phyloP scores from a whole-genome alignment of 2,888 invertebrate species.

The Azorinus chamasolen region DNA sequence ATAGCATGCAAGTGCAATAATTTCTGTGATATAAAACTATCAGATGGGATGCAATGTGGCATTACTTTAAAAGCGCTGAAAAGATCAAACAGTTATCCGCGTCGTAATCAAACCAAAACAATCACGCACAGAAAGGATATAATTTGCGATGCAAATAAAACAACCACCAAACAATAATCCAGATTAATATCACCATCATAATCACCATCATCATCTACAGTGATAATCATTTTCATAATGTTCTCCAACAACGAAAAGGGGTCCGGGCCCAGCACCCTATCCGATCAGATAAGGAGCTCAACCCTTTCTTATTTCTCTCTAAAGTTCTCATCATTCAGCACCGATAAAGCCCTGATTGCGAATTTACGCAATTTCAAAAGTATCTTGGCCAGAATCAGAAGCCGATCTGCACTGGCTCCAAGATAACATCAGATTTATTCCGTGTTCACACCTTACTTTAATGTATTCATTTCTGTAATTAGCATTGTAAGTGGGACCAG shows the following conservation, averaged over 20 bases:
- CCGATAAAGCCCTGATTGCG: background rate
- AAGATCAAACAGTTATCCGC: no score
- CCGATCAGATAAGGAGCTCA: conserved; percentile 21
- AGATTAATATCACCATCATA: no score
- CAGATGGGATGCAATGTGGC: no score
- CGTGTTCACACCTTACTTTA: conserved; percentile 56
- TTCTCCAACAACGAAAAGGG: background rate
- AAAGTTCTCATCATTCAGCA: conserved; percentile 5
- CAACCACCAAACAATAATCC: background rate
- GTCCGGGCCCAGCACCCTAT: conserved; percentile 17
- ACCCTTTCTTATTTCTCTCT: conserved; percentile 5
- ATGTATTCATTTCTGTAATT: conserved; percentile 41
- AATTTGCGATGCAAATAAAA: background rate
- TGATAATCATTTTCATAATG: no score
- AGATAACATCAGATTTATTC: conserved; percentile 56
- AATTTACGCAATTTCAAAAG: conserved; percentile 42
- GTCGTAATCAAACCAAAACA: no score
- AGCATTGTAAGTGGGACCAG: conserved; percentile 42
- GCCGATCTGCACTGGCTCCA: background rate
- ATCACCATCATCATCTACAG: no score
- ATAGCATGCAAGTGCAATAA: no score
- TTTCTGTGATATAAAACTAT: no score
- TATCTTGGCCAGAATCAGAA: conserved; percentile 11
- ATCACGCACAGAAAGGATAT: no score
- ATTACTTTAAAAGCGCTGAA: no score